Evolutionary conservation across 2,113 vertebrate genomes (phyloP), one percentile per base, ranked within the genome.

Genomic region (Ursus arctos): DNA sequence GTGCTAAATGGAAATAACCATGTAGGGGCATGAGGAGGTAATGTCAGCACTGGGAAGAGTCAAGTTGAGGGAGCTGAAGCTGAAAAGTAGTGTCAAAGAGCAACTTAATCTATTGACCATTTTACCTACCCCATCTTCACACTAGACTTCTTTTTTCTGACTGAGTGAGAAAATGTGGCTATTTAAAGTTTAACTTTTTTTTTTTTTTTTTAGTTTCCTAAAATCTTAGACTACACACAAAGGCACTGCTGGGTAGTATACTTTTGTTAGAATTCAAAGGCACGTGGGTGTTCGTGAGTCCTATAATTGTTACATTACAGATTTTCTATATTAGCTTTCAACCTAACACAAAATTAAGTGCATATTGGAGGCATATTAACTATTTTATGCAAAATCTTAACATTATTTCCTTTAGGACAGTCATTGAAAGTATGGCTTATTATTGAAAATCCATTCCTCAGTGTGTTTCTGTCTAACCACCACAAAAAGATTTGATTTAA

Each of bases 401-500:
- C 18, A 76, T 94, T 82, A 57, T 71, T 93, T 97, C 91, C 36
- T 51, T 96, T 83, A 80, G 55, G 82, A 72, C 49, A 47, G 36
- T 89, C 89, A 94, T 28, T 85, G 55, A 95, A 97, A 93, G 22
- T 91, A 76, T 90, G 15, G 26, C n/a, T 93, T 21, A 91, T 97
- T 93, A 82, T 22, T 94, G 47, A 86, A 96, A 96, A 85, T 63
- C n/a, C 19, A 91, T 94, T 88, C 24, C 97, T 97, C n/a, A 26
- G 53, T 86, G 21, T 72, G 31, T 95, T 94, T 85, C 36, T 85
- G 92, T 43, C 72, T 57, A 74, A 67, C 26, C 12, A 93, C 33
- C 33, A 89, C 18, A 65, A 51, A 91, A 94, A 88, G 51, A 91
- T 53, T 74, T 86, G 33, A 49, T 72, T 96, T 85, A 53, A 59